Conservation (phyloP, 2,113 vertebrate genomes). For the Elaphurus davidianus region DNA sequence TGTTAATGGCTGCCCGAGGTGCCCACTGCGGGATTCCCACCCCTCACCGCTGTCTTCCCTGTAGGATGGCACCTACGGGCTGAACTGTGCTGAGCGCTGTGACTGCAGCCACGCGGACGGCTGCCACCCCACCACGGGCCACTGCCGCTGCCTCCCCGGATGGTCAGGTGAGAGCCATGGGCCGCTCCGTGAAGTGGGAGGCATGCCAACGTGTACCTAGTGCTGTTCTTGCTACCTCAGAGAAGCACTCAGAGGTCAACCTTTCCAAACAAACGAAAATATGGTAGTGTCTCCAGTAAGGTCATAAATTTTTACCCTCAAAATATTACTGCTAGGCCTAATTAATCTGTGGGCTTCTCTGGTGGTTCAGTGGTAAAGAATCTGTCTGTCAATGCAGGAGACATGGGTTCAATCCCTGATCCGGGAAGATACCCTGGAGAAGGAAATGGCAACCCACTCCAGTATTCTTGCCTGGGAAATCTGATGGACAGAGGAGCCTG, state of each 20-base stretch:
- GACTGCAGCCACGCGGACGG: conserved; percentile 97
- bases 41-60: not conserved
- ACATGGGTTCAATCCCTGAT: not conserved
- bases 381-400: not conserved
- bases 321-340: not conserved
- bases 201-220: accelerated
- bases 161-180: conserved; percentile 90
- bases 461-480: not conserved
- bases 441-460: not conserved
- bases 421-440: not conserved
- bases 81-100: conserved; percentile 93
- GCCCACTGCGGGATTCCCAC: not conserved
- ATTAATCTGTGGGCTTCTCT: not conserved
- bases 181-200: not conserved
- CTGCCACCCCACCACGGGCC: conserved; percentile 93
- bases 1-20: not conserved
- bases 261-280: not conserved
- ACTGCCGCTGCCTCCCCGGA: conserved; percentile 94
- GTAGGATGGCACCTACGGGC: conserved; percentile 94
- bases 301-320: not conserved
- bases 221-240: not conserved
- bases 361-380: not conserved
- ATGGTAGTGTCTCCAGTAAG: not conserved
- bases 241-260: not conserved
- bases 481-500: not conserved